phyloP scores from a whole-genome alignment of 2,797 vertebrate species.

The Alauda arvensis region DNA sequence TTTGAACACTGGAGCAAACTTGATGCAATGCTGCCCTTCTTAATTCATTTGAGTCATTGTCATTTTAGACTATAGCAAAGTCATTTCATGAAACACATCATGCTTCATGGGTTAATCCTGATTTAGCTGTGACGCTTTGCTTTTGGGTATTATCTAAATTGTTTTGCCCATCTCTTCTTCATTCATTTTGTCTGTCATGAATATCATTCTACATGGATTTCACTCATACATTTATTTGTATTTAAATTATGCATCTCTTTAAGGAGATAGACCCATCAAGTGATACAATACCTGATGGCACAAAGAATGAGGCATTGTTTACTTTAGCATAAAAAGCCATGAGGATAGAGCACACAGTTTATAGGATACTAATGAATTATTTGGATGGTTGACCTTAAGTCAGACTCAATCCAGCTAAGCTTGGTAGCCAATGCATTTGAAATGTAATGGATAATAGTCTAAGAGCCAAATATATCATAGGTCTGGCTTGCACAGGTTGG shows the following conservation, averaged over 20 bases:
- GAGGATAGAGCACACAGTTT: neutral
- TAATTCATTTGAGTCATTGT: neutral
- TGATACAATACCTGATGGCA: neutral
- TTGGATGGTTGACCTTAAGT: constrained; percentile 27
- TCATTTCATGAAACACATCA: neutral
- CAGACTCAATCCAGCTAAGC: neutral
- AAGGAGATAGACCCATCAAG: constrained; percentile 17
- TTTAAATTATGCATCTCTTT: constrained; percentile 40
- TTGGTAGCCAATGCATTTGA: neutral
- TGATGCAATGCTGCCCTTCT: neutral
- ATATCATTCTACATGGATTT: constrained; percentile 8
- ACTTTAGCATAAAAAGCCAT: constrained; percentile 23
- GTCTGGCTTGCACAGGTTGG: neutral
- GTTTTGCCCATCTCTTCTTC: constrained; percentile 19
- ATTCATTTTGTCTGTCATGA: constrained; percentile 5
- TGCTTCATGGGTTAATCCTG: constrained; percentile 37
- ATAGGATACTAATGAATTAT: constrained; percentile 17
- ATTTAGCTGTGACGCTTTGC: constrained; percentile 26
- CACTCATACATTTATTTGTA: constrained; percentile 19
- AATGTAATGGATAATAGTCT: neutral
- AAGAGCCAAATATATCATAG: neutral
- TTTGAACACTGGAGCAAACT: neutral
- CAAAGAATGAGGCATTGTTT: constrained; percentile 10
- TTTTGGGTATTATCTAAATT: constrained; percentile 37
- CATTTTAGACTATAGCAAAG: neutral